Evolutionary conservation across 2,113 vertebrate species (phyloP).

Genomic region (Sceloporus tristichus): DNA sequence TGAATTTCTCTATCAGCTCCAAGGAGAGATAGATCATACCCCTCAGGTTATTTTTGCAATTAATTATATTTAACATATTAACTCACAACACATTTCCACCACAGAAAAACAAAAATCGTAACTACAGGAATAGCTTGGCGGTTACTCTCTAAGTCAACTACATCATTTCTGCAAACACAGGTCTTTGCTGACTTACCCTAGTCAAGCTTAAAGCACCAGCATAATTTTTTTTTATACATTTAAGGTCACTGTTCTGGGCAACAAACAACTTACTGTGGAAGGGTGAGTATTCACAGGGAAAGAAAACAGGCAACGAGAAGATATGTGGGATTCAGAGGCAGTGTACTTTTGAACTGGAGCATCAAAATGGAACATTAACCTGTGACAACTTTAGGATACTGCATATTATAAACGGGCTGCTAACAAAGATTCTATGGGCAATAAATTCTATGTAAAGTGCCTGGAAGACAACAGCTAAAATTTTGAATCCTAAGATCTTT

Average conservation of each 20-base stretch:
- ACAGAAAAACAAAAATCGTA: background rate
- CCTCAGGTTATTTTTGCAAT: background rate
- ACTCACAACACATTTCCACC: background rate
- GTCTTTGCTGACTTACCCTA: background rate
- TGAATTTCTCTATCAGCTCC: background rate
- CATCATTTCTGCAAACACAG: background rate
- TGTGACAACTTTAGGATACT: background rate
- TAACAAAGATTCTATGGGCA: background rate
- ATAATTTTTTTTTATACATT: background rate
- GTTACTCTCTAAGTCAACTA: background rate
- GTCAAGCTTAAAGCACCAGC: background rate
- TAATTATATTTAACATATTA: background rate
- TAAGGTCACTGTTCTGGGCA: background rate
- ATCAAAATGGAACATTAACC: background rate
- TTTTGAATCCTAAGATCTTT: background rate
- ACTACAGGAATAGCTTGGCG: background rate
- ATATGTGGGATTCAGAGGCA: background rate
- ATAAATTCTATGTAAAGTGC: background rate
- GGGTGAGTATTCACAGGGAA: background rate
- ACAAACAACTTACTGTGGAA: background rate
- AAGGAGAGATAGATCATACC: background rate
- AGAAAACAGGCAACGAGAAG: background rate
- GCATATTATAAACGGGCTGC: background rate
- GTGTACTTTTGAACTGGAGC: background rate
- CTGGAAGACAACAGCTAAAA: background rate